Base-by-base conservation (phyloP, 64 coral and sea anemone genomes). In the Stylophora pistillata region DNA sequence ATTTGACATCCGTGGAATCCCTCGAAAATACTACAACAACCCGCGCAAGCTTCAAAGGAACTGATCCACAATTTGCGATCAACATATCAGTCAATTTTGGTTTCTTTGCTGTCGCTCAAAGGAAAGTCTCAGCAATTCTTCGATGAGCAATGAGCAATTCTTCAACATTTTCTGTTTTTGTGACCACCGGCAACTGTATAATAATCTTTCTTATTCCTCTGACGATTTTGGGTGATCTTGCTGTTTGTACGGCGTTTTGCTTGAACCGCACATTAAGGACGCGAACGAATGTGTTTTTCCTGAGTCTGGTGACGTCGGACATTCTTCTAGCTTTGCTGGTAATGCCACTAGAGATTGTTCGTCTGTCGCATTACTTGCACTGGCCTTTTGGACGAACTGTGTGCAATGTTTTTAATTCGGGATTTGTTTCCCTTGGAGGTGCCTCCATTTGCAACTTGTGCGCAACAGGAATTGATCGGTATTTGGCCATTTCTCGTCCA, bases 261-360 rank as follows among this genome's bases (percentile, higher is more conserved):
- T 34, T 81, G 31, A 63, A 81, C 41, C 16, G 20, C 57, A 34
- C 33, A 20, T 81, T 81, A 18, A 30, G 29, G 6, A 81, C 78
- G 56, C 57, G 78, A 18, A 41, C 57, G 5, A 91, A 91, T 27
- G 73, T 56, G 30, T 65, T 91, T 75, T 91, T 91, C 53, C 28
- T 91, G 81, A 91, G 52, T 30, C 79, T 91, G 0, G 81, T 70
- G 52, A 30, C 74, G 6, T 30, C 89, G 15, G 89, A 91, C 27
- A 75, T 76, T 29, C 47, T 66, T 9, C 74, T 57, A 12, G 89
- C 89, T 27, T 5, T 91, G 28, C 29, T 85, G 11, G 79, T 86
- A 13, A 76, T 91, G 52, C 89, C 89, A 16, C 16, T 77, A 3
- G 89, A 91, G 55, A 56, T 91, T 52, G 89, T 77, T 28, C 74